Evolutionary conservation across 2,113 vertebrate species (phyloP).

Genomic region (Leucoraja erinaceus): DNA sequence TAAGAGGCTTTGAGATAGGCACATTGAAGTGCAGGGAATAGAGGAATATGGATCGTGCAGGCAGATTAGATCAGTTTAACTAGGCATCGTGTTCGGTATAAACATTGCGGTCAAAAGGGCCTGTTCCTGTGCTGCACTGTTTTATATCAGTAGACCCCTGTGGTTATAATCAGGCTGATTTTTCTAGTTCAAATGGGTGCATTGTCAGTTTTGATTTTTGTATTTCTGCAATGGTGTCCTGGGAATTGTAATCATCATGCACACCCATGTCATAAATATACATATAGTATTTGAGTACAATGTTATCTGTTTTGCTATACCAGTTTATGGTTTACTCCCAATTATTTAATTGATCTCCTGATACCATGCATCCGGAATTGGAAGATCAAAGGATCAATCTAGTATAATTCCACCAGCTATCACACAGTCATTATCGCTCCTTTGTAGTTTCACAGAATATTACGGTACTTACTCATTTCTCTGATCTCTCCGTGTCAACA

Average conservation of each 20-base stretch:
- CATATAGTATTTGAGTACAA: neutral
- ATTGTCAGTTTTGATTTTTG: neutral
- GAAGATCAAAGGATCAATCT: neutral
- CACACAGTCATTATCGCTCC: neutral
- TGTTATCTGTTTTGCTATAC: neutral
- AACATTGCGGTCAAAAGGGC: too few relatives aligned
- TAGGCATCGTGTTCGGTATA: too few relatives aligned
- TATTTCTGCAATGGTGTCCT: neutral
- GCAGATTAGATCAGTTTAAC: too few relatives aligned
- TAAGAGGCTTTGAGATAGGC: too few relatives aligned
- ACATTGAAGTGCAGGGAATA: too few relatives aligned
- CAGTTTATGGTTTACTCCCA: neutral
- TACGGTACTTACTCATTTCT: neutral
- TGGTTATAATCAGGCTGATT: neutral
- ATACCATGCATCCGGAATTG: slow-evolving; percentile 24
- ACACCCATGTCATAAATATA: neutral
- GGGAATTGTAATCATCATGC: neutral
- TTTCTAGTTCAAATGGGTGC: neutral
- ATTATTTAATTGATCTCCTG: slow-evolving; percentile 1
- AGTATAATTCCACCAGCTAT: neutral
- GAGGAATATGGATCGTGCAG: too few relatives aligned
- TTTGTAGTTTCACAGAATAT: neutral
- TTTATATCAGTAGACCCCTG: neutral
- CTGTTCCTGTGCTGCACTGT: too few relatives aligned
- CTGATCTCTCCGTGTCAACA: neutral